Conservation (phyloP, 1,140 invertebrate species). For the Diabrotica undecimpunctata region DNA sequence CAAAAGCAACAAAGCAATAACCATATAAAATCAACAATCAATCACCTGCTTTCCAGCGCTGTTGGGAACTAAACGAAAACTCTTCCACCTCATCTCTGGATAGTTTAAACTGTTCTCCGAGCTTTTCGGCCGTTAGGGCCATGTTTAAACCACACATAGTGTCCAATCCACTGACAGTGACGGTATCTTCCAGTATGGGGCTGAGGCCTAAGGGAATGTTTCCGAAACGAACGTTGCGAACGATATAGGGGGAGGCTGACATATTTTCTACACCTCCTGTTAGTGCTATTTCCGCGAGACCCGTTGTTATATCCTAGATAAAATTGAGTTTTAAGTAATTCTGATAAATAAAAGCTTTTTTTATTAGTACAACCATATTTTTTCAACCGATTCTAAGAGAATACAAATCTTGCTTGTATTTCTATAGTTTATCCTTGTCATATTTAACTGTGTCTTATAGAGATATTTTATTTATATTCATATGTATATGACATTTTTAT, state of each 20-base stretch:
- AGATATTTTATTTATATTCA: too few relatives aligned
- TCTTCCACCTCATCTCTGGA: conserved; percentile 83
- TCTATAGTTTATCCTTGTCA: too few relatives aligned
- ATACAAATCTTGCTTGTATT: too few relatives aligned
- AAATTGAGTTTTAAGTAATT: neutral
- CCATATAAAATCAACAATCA: neutral
- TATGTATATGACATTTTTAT: too few relatives aligned
- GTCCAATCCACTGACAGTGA: conserved; percentile 92
- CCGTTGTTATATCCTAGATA: conserved; percentile 77
- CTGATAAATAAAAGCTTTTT: too few relatives aligned
- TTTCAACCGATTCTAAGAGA: too few relatives aligned
- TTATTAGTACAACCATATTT: too few relatives aligned
- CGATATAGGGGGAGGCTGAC: conserved; percentile 87
- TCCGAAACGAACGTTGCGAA: conserved; percentile 88
- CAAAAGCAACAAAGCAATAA: too few relatives aligned
- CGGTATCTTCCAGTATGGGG: conserved; percentile 81
- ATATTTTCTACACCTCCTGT: conserved; percentile 94
- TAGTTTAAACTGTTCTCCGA: conserved; percentile 87
- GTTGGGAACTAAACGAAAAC: conserved; percentile 83
- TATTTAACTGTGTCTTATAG: too few relatives aligned
- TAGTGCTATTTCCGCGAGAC: conserved; percentile 83
- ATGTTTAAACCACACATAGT: conserved; percentile 88
- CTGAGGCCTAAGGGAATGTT: conserved; percentile 71
- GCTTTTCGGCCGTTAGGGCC: conserved; percentile 96
- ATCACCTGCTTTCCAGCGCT: conserved; percentile 73